A percentile compares a stretch with the other conserved stretches of the same genome.
phyloP scores from a whole-genome alignment of 2,888 invertebrate genomes.

The Drosophila affinis region DNA sequence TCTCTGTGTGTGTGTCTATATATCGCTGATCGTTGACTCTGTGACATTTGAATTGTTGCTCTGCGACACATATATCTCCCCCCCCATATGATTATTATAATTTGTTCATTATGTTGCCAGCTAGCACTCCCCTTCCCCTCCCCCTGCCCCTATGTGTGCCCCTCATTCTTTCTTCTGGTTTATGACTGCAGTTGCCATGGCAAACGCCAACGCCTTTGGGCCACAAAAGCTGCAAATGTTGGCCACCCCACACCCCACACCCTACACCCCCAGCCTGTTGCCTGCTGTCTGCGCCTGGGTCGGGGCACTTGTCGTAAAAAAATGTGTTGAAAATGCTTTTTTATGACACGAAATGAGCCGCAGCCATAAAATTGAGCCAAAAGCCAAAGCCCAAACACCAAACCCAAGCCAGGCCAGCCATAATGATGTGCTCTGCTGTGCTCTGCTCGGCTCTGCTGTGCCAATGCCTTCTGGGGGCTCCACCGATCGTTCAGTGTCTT shows the following conservation, averaged over 20 bases:
- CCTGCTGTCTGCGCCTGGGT: constrained; percentile 30
- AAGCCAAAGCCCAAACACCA: constrained; percentile 32
- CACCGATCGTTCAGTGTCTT: background rate
- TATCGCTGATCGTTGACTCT: constrained; percentile 21
- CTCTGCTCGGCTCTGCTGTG: background rate
- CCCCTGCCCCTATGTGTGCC: constrained; percentile 15
- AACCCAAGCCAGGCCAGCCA: constrained; percentile 11
- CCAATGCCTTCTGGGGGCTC: constrained; percentile 40
- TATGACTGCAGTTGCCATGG: constrained; percentile 61
- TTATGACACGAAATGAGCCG: constrained; percentile 73
- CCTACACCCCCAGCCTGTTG: background rate
- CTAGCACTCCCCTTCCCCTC: background rate
- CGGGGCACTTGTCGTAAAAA: constrained; percentile 73
- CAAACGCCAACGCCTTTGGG: constrained; percentile 73
- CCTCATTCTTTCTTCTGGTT: constrained; percentile 25
- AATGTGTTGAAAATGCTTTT: constrained; percentile 74
- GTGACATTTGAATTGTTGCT: constrained; percentile 36
- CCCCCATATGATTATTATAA: constrained; percentile 66
- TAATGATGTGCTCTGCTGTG: constrained; percentile 48
- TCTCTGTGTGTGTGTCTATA: constrained; percentile 7
- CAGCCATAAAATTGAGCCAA: constrained; percentile 62
- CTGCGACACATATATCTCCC: constrained; percentile 20
- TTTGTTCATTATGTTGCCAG: constrained; percentile 61
- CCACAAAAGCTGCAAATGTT: constrained; percentile 69
- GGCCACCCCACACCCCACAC: constrained; percentile 55